A percentile compares a stretch with the other conserved stretches of the same genome.
Evolutionary conservation across 2,113 vertebrate species (phyloP).

Genomic region (Eulacestoma nigropectus): DNA sequence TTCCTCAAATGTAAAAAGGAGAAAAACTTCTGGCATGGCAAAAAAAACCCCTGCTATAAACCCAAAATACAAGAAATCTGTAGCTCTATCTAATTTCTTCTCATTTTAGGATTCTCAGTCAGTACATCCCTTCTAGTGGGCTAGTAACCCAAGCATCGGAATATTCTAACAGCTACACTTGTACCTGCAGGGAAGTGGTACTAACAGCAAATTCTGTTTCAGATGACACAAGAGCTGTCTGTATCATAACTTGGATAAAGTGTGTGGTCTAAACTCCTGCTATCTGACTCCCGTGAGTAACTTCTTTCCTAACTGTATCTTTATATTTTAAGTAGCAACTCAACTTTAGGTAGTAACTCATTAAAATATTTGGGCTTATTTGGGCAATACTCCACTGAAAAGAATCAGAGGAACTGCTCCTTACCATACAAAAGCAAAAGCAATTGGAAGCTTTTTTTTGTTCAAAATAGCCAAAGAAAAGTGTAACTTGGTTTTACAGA

Average conservation of each 20-base stretch:
- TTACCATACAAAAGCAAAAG: background rate
- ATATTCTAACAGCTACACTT: background rate
- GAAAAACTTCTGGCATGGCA: background rate
- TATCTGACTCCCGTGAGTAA: background rate
- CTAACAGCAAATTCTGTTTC: background rate
- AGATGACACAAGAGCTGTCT: background rate
- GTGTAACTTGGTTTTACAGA: background rate
- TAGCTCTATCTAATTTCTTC: background rate
- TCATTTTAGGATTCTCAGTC: background rate
- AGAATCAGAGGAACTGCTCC: background rate
- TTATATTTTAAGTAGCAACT: background rate
- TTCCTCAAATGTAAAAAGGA: background rate
- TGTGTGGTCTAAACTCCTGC: background rate
- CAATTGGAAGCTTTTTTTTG: background rate
- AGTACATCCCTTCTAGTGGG: background rate
- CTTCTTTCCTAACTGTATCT: background rate
- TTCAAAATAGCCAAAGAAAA: background rate
- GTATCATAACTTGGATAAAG: background rate
- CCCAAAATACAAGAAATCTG: background rate
- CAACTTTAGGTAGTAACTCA: background rate
- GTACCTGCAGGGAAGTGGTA: background rate
- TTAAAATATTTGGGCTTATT: background rate
- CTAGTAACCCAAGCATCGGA: background rate
- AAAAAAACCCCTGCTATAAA: background rate
- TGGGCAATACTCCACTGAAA: background rate